Percentiles rank a stretch among this genome's conserved stretches.
Evolutionary conservation across 2,888 invertebrate genomes (phyloP).

Genomic region (Temnothorax ravouxi): DNA sequence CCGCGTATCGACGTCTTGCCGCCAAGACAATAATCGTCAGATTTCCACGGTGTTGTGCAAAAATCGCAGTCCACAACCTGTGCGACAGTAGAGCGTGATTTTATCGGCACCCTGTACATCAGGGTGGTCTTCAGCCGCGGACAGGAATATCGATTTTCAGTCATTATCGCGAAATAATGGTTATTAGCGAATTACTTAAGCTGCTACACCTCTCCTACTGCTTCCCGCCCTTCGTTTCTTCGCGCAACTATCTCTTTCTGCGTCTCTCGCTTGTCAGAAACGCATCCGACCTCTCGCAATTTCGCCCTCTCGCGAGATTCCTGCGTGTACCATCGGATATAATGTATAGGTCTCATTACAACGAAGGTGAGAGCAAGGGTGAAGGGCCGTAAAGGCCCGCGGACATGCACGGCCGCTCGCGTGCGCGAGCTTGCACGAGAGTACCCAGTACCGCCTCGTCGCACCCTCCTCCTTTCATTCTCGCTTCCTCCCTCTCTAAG

Average conservation of each 20-base stretch:
- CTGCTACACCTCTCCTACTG: slow-evolving; percentile 17
- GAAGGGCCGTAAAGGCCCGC: neutral
- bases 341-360: slow-evolving; percentile 59
- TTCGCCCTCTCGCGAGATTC: slow-evolving; percentile 16
- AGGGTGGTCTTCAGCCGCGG: neutral
- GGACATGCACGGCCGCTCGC: slow-evolving; percentile 42
- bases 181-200: slow-evolving; percentile 64
- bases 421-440: slow-evolving; percentile 42
- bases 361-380: neutral
- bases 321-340: slow-evolving; percentile 15
- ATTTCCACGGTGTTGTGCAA: neutral
- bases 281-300: slow-evolving; percentile 15
- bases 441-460: slow-evolving; percentile 17
- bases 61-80: neutral
- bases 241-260: neutral
- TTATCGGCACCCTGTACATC: slow-evolving; percentile 26
- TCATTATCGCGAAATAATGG: slow-evolving; percentile 51
- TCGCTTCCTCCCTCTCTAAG: neutral
- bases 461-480: neutral
- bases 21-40: neutral
- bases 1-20: neutral
- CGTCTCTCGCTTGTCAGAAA: neutral
- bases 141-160: slow-evolving; percentile 29
- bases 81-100: slow-evolving; percentile 8
- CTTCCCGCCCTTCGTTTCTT: neutral